These are phyloP conservation scores for Pterocles gutturalis DNA, from an alignment of 2,113 vertebrate species.

Conservation along the genomic window DNA sequence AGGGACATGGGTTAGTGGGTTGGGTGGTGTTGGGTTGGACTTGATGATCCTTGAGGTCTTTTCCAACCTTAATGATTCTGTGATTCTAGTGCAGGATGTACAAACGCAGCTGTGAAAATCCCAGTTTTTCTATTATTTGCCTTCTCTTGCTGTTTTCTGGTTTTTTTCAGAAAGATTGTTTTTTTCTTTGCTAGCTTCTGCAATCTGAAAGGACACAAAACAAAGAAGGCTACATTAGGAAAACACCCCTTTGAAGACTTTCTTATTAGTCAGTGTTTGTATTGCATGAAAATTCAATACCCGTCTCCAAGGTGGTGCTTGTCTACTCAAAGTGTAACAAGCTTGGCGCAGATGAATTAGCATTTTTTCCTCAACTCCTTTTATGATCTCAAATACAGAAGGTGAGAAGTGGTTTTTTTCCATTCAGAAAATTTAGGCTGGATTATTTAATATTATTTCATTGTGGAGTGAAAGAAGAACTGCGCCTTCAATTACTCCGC, in stretches of 20 bases:
- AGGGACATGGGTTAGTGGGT: no score
- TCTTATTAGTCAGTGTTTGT: constrained; percentile 27
- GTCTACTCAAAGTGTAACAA: background rate
- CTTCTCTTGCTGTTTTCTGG: background rate
- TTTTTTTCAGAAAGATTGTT: background rate
- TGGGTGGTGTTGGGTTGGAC: no score
- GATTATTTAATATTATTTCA: background rate
- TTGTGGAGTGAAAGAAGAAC: background rate
- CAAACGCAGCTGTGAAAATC: background rate
- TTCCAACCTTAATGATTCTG: no score
- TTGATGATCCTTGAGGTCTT: no score
- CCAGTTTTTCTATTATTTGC: background rate
- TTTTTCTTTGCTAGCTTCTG: background rate
- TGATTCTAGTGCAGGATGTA: background rate
- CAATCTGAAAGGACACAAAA: background rate
- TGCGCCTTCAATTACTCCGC: background rate
- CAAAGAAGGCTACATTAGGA: background rate
- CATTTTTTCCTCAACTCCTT: background rate
- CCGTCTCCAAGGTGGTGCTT: background rate
- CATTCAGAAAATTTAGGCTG: background rate
- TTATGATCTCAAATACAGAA: background rate
- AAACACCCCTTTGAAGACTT: background rate
- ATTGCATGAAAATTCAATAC: background rate
- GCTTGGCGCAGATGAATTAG: background rate
- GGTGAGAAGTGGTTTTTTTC: background rate